These are phyloP conservation scores for Oenanthe melanoleuca DNA, from an alignment of 2,113 vertebrate genomes.

Conservation along the genomic window DNA sequence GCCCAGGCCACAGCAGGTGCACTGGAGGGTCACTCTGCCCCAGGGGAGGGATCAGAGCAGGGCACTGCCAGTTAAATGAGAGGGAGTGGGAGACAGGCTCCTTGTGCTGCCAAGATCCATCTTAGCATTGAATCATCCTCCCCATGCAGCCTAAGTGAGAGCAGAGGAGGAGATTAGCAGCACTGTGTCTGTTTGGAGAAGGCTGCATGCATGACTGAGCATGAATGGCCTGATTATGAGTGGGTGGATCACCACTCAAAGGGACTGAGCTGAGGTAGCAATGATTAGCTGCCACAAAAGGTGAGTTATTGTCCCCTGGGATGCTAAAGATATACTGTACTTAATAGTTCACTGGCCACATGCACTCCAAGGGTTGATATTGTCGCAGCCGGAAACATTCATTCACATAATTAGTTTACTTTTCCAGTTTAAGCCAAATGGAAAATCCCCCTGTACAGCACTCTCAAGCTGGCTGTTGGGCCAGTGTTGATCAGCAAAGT, in stretches of 20 bases:
- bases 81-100: background rate
- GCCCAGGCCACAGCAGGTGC: accelerated
- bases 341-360: constrained; percentile 43
- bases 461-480: background rate
- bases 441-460: constrained; percentile 28
- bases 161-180: constrained; percentile 6
- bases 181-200: background rate
- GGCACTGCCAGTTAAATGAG: background rate
- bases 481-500: background rate
- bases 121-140: background rate
- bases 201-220: background rate
- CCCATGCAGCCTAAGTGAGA: background rate
- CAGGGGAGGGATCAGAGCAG: background rate
- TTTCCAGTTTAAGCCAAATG: constrained; percentile 25
- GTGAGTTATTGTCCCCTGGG: constrained; percentile 18
- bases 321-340: constrained; percentile 31
- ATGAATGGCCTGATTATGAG: background rate
- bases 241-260: background rate
- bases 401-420: constrained; percentile 37
- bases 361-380: background rate
- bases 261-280: constrained; percentile 24
- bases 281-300: constrained; percentile 29
- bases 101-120: background rate
- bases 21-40: background rate
- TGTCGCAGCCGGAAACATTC: background rate